A percentile compares a stretch with the other conserved stretches of the same genome.
Conservation (phyloP, 2,888 invertebrate species). For the Amiota mariae region DNA sequence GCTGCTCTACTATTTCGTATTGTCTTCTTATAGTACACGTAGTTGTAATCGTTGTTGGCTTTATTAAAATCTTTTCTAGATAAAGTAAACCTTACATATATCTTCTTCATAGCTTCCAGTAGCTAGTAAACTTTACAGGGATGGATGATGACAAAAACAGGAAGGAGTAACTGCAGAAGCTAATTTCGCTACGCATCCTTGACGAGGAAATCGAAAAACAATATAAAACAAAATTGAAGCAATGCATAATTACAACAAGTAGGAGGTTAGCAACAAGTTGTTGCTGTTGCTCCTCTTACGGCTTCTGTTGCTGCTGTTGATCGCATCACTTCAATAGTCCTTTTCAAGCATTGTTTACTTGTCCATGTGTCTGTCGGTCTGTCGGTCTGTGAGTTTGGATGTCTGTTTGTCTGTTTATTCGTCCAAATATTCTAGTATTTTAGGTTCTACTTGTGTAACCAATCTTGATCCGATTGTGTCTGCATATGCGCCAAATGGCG, state of each 20-base stretch:
- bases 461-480: background rate
- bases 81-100: background rate
- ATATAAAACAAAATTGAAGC: too few species aligned
- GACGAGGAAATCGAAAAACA: too few species aligned
- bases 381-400: conserved; percentile 51
- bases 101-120: background rate
- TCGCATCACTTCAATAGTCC: background rate
- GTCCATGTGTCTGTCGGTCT: conserved; percentile 37
- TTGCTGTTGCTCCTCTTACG: conserved; percentile 30
- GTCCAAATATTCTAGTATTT: background rate
- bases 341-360: background rate
- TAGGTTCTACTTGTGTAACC: background rate
- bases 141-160: conserved; percentile 29
- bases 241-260: too few species aligned
- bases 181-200: conserved; percentile 34
- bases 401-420: conserved; percentile 82
- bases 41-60: conserved; percentile 35
- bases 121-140: too few species aligned
- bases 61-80: conserved; percentile 5
- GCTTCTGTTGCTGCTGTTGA: conserved; percentile 30
- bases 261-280: too few species aligned
- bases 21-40: conserved; percentile 40
- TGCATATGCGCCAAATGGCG: conserved; percentile 27
- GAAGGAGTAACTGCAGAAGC: conserved; percentile 54
- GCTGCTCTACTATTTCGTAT: conserved; percentile 23